Base-by-base conservation (phyloP, 2,113 vertebrate genomes). In the Perca fluviatilis region DNA sequence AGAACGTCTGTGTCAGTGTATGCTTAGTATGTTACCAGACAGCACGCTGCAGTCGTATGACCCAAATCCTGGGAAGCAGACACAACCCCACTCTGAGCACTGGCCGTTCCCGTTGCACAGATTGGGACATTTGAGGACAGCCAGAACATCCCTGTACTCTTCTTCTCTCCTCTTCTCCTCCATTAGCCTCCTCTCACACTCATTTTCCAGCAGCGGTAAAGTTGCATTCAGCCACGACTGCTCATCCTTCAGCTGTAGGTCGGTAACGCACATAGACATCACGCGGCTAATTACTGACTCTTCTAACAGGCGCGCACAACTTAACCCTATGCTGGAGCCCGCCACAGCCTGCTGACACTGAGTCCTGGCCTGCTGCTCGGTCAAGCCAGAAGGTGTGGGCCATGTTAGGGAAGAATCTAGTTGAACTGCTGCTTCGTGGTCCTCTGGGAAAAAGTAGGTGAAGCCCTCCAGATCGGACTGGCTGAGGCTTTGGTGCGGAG, bases 371-470 rank as follows among this genome's bases (percentile, higher is more conserved):
- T 80, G 85, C 0, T 78, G 49, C 75, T 96, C 86, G 0, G 91
- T 96, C 72, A 97, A 91, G 8, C 97, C 97, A 4, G 97, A 97
- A 16, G 94, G 94, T 0, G 97, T 97, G 65, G 97, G 98, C 96
- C 97, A 98, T 0, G 80, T 93, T 19, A 91, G 94, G 43, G 93
- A 36, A 9, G 88, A 90, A 53, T 95, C 95, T 0, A 83, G 67
- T 0, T 87, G 92, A 36, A 51, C 76, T 2, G 92, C 90, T 11
- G 88, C 77, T 25, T 91, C 83, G 0, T 98, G 96, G 88, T 99
- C 98, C 83, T 98, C 96, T 2, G 97, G 97, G 84, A 99, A 99
- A 75, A 97, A 97, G 79, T 99, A 99, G 65, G 94, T 86, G n/a
- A 96, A 91, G 2, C 91, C 91, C 46, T 97, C 94, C 16, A 96